Evolutionary conservation across 2,113 vertebrate genomes (phyloP), one percentile per base, ranked within the genome.

Genomic region (Nothoprocta pentlandii): DNA sequence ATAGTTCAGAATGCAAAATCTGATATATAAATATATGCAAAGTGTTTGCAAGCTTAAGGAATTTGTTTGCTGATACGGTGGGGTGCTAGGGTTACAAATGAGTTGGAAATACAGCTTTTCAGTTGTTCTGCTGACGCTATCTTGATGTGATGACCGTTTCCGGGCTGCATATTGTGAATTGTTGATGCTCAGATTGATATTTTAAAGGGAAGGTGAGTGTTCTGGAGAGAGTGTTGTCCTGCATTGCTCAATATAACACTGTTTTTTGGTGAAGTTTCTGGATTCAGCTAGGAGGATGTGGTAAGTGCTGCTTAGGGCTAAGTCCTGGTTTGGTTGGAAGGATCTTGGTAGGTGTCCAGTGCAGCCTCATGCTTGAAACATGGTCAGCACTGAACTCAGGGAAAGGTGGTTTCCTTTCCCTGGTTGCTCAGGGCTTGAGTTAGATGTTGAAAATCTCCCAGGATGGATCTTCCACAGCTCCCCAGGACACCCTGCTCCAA

Each of bases 1-100:
- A 30, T 53, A 53, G 71, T 13, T n/a, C 0, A 47, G 34, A 34
- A 39, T 68, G 30, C 47, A 86, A 47, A 89, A 94, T 87, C 28
- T 44, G 34, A 4, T 88, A 21, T 10, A 41, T 80, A 77, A 92
- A 67, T 56, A 56, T 8, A 19, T 64, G 12, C 68, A 76, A 85
- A 77, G 30, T 32, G 11, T n/a, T 11, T 42, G 54, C 39, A 30
- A 73, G 0, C 34, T 32, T 76, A 78, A 85, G 34, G 28, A 56
- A 30, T 56, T 54, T 80, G 22, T 80, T 79, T 74, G 41, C 32
- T 81, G 12, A 59, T 84, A 79, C 74, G 88, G 47, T 36, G 70
- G 39, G 47, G 62, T 39, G 36, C 36, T 39, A 39, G 36, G 36
- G 36, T 39, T 39, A 39, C 36, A 39, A 22, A 64, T 0, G 0